Base-by-base conservation (phyloP, 2,113 vertebrate species). In the Numenius arquata region DNA sequence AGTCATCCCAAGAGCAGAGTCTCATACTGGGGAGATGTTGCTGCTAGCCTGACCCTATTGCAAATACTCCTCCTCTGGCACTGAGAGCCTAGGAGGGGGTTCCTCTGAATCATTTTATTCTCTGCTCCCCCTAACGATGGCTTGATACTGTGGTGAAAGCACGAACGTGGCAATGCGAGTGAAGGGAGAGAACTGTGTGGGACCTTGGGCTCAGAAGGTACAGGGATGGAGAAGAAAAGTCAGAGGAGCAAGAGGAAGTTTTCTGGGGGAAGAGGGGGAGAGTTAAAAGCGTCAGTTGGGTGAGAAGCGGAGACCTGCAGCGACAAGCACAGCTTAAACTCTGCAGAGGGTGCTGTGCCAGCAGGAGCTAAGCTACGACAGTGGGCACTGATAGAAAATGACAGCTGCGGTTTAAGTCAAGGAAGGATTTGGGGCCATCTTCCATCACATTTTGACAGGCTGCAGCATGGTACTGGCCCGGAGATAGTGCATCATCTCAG, bases 401-500 rank as follows among this genome's bases (percentile, higher is more conserved):
- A 96, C 97, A 97, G 96, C 93, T 97, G 97, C 75, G 56, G 56
- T 94, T 90, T 91, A 72, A 92, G 87, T 78, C 65, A 48, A 71
- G 87, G 47, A 81, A 77, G 56, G 88, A 75, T 90, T 95, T 91
- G 70, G 91, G 89, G 93, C 95, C 96, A 96, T 97, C 90, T 96
- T 92, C 95, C 65, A 75, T 96, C 93, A 93, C 68, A 19, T 94
- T 97, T 96, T 96, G 96, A 95, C 95, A 97, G 89, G 89, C 67
- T 97, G 78, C 85, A 95, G 72, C 7, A 5, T 84, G 89, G 85
- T 89, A 83, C 72, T 94, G 76, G 91, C 78, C 75, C 11, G 2
- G 52, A 78, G 75, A 88, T 56, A 50, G 78, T 58, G 75, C 67
- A 68, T 88, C 87, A 40, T 85, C 92, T 95, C 85, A 75, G 78